Conservation (phyloP, 2,888 invertebrate genomes). For the Scaptomyza flava region DNA sequence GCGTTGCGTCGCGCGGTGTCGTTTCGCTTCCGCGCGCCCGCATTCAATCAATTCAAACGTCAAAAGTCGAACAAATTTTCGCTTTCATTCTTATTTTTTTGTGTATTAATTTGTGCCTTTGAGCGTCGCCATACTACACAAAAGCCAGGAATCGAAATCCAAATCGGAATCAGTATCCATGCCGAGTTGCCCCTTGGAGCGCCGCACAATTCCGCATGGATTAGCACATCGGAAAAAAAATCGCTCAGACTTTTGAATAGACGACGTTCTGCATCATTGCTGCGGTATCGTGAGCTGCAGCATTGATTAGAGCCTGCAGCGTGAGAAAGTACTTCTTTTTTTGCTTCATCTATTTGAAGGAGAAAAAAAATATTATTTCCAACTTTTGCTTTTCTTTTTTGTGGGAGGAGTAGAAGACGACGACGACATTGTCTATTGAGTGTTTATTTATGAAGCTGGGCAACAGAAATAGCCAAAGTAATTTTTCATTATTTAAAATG, state of each 20-base stretch:
- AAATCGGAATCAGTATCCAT: constrained; percentile 1
- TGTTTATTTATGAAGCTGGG: constrained; percentile 71
- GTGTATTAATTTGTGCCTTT: constrained; percentile 64
- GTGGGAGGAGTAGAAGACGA: background rate
- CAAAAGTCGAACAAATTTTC: constrained; percentile 57
- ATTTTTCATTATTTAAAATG: constrained; percentile 77
- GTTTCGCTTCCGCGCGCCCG: constrained; percentile 49
- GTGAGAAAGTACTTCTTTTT: constrained; percentile 16
- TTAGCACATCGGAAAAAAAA: constrained; percentile 39
- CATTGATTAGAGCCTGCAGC: constrained; percentile 52
- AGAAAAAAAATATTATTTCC: constrained; percentile 7
- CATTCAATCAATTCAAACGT: constrained; percentile 73
- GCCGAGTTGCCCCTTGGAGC: constrained; percentile 11
- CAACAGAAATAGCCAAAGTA: constrained; percentile 56
- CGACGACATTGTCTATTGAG: constrained; percentile 49
- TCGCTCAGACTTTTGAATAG: constrained; percentile 17
- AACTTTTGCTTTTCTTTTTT: constrained; percentile 2
- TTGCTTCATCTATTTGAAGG: constrained; percentile 5
- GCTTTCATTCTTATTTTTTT: constrained; percentile 47
- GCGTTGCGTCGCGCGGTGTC: constrained; percentile 31
- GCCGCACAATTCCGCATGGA: constrained; percentile 62
- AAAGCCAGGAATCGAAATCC: constrained; percentile 21
- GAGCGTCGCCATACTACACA: constrained; percentile 20
- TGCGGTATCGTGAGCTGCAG: constrained; percentile 20
- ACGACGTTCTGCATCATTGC: constrained; percentile 41